These are phyloP conservation scores for Muscina levida DNA, from an alignment of 2,888 invertebrate genomes.

Conservation along the genomic window DNA sequence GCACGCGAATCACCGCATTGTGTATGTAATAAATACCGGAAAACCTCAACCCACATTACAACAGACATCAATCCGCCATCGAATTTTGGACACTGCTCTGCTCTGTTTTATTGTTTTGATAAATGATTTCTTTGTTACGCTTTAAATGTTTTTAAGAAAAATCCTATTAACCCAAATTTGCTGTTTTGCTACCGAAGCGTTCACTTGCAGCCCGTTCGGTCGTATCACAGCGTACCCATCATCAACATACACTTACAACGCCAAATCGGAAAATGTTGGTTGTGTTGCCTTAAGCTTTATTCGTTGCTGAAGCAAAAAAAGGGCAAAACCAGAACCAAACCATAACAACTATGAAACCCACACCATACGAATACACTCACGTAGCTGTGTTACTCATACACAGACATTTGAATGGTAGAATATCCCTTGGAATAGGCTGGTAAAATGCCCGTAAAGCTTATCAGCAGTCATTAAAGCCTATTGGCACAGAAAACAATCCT, in stretches of 20 bases:
- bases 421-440: conserved; percentile 63
- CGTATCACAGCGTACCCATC: conserved; percentile 63
- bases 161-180: conserved; percentile 64
- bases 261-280: conserved; percentile 55
- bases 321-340: conserved; percentile 40
- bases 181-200: conserved; percentile 18
- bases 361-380: conserved; percentile 1
- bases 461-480: conserved; percentile 67
- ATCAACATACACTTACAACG: conserved; percentile 54
- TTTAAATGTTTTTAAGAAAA: conserved; percentile 24
- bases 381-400: conserved; percentile 2
- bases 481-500: conserved; percentile 56
- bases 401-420: conserved; percentile 36
- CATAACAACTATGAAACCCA: conserved; percentile 3
- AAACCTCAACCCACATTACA: not conserved
- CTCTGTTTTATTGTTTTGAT: conserved; percentile 16
- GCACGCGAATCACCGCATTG: not conserved
- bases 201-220: not conserved
- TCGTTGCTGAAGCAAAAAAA: conserved; percentile 49
- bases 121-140: conserved; percentile 26
- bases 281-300: conserved; percentile 60
- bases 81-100: conserved; percentile 1
- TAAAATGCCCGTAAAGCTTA: conserved; percentile 67
- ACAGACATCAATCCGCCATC: conserved; percentile 30
- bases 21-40: not conserved